These are phyloP conservation scores for Adoxophyes honmai DNA, from an alignment of 1,140 invertebrate genomes.

Conservation along the genomic window DNA sequence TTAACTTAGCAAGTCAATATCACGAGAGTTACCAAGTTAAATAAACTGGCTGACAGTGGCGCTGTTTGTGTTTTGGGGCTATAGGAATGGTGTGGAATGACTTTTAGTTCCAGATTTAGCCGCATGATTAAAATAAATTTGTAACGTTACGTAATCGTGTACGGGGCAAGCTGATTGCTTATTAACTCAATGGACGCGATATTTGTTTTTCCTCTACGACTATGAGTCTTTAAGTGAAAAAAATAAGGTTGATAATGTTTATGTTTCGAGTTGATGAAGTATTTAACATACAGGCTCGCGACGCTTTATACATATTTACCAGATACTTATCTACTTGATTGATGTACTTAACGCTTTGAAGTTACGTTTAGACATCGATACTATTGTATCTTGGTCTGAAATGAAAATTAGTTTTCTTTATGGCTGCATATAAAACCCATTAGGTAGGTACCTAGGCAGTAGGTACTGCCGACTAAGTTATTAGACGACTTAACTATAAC, in stretches of 20 bases:
- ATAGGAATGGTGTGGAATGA: no score
- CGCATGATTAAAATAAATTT: not conserved
- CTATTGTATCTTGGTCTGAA: no score
- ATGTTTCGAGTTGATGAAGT: not conserved
- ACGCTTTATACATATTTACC: conserved; percentile 9
- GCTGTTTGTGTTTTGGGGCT: not conserved
- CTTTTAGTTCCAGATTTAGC: not conserved
- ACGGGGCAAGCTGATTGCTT: not conserved
- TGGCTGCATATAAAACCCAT: no score
- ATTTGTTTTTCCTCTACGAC: no score
- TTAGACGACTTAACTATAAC: no score
- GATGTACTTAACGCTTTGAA: no score
- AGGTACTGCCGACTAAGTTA: no score
- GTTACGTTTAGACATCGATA: no score
- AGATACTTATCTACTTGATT: no score
- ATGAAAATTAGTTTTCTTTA: no score
- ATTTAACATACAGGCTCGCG: conserved; percentile 9
- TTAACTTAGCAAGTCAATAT: conserved; percentile 14
- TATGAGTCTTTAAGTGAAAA: not conserved
- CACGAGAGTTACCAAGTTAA: not conserved
- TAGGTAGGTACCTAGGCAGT: no score
- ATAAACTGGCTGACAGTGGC: not conserved
- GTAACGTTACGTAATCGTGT: conserved; percentile 2
- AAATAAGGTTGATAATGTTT: conserved; percentile 1
- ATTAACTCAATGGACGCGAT: conserved; percentile 4